These are phyloP conservation scores for Dipus sagitta DNA, from an alignment of 2,797 vertebrate genomes.

Conservation along the genomic window DNA sequence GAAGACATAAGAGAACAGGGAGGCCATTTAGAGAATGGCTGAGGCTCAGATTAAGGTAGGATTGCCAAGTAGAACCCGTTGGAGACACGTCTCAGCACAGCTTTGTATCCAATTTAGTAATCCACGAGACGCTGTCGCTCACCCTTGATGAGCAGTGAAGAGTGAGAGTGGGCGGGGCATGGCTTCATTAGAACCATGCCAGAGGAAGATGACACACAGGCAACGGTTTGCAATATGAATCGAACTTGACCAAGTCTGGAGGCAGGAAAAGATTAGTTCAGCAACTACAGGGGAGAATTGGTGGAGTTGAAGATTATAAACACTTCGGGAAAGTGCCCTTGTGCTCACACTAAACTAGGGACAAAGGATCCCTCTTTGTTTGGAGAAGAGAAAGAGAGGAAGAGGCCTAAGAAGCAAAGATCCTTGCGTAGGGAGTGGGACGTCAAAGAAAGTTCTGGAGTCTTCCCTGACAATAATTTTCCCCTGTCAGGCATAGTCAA, in stretches of 20 bases:
- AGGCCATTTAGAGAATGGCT: neutral
- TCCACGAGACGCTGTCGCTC: neutral
- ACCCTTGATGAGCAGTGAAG: neutral
- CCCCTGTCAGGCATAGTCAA: neutral
- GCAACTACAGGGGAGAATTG: neutral
- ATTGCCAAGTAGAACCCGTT: accelerated
- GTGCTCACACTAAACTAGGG: neutral
- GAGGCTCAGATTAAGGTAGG: neutral
- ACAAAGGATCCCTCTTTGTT: accelerated
- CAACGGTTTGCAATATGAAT: too few relatives aligned
- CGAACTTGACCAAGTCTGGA: neutral
- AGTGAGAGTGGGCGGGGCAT: accelerated
- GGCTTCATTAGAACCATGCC: neutral
- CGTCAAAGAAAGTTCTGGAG: neutral
- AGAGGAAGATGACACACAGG: neutral
- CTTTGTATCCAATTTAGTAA: neutral
- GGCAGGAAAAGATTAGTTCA: neutral
- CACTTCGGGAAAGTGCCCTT: neutral
- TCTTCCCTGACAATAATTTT: neutral
- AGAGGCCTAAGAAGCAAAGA: neutral
- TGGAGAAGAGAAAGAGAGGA: neutral
- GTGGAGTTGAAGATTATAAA: neutral
- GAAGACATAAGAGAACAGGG: neutral
- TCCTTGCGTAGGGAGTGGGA: neutral
- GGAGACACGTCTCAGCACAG: accelerated